A percentile compares a stretch with the other conserved stretches of the same genome.
Evolutionary conservation across 2,888 invertebrate species (phyloP).

Genomic region (Galeruca laticollis): DNA sequence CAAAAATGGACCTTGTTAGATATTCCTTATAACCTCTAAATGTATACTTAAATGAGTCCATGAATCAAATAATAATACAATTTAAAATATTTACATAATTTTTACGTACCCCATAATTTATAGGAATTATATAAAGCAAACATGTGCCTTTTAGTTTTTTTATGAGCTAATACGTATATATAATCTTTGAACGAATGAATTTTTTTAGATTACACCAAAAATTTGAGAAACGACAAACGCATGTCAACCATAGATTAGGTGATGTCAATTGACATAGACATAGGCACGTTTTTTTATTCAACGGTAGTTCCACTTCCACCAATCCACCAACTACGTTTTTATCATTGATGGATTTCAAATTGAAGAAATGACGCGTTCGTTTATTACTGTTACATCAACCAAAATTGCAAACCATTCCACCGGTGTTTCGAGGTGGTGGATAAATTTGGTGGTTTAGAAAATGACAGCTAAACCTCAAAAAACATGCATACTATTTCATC

Average conservation of each 20-base stretch:
- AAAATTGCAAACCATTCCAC: too few species aligned
- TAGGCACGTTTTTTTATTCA: too few species aligned
- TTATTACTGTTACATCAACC: too few species aligned
- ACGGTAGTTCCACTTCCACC: too few species aligned
- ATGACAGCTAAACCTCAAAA: too few species aligned
- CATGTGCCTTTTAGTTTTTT: constrained; percentile 30
- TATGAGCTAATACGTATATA: neutral
- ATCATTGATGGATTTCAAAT: too few species aligned
- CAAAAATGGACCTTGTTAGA: constrained; percentile 24
- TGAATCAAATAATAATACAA: neutral
- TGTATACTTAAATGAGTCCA: neutral
- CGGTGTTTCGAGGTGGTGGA: too few species aligned
- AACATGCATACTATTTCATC: too few species aligned
- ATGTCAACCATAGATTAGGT: too few species aligned
- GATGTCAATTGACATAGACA: neutral
- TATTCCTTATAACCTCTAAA: constrained; percentile 35
- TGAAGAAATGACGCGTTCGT: too few species aligned
- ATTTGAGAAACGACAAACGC: neutral
- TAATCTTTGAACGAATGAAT: neutral
- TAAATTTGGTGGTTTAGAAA: too few species aligned
- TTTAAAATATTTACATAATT: neutral
- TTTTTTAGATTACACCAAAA: neutral
- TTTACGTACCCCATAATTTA: constrained; percentile 42
- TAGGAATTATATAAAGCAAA: constrained; percentile 20
- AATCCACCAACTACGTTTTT: too few species aligned